Conservation (phyloP, 2,797 vertebrate species). For the Microctenopoma stevenorrisi region DNA sequence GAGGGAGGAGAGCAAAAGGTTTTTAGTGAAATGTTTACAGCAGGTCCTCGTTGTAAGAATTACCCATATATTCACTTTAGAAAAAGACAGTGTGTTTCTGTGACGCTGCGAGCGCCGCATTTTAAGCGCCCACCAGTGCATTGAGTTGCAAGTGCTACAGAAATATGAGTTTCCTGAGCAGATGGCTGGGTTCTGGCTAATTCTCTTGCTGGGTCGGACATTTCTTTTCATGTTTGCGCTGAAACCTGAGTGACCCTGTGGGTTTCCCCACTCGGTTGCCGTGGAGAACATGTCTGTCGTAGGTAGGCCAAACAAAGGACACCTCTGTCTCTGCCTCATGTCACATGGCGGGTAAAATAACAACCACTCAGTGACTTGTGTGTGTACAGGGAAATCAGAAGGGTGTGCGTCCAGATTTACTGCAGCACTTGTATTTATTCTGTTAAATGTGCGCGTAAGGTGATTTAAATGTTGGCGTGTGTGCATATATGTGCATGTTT, state of each 20-base stretch:
- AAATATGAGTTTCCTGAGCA: slow-evolving; percentile 46
- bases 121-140: slow-evolving; percentile 12
- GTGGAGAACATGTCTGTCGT: slow-evolving; percentile 51
- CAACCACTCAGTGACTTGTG: slow-evolving; percentile 53
- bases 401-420: slow-evolving; percentile 42
- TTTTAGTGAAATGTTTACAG: slow-evolving; percentile 12
- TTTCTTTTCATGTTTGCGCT: slow-evolving; percentile 70
- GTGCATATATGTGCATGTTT: slow-evolving; percentile 25
- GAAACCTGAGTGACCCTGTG: slow-evolving; percentile 63
- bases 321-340: slow-evolving; percentile 70
- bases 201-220: slow-evolving; percentile 64
- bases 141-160: slow-evolving; percentile 34
- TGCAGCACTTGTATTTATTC: slow-evolving; percentile 50
- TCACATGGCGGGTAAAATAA: slow-evolving; percentile 75
- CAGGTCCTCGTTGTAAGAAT: not conserved
- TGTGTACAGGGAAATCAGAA: slow-evolving; percentile 43
- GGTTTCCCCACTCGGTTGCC: slow-evolving; percentile 50
- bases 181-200: slow-evolving; percentile 41
- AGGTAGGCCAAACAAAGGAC: slow-evolving; percentile 74
- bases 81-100: not conserved
- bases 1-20: not conserved
- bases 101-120: not conserved
- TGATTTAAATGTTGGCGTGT: slow-evolving; percentile 21
- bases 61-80: not conserved
- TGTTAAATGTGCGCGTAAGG: slow-evolving; percentile 31